Base-by-base conservation (phyloP, 2,888 invertebrate genomes). In the Podabrus alpinus region DNA sequence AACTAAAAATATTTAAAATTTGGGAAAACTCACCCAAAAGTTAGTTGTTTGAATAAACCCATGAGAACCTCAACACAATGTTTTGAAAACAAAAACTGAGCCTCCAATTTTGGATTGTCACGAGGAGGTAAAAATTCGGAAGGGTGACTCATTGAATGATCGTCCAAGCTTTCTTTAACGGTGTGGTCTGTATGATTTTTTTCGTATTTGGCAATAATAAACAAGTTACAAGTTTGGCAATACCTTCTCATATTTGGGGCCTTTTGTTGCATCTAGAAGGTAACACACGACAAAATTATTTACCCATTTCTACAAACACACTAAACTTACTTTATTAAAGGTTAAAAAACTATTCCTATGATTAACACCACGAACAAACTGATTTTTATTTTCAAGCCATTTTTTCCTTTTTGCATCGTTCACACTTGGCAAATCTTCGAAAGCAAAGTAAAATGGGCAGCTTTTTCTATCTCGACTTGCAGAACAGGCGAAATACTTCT, bases 61-160 rank as follows among this genome's bases (percentile, higher is more conserved):
- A 92, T 84, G 15, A 96, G 89, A 77, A 93, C 92, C 11, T 89
- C 82, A 4, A 93, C 89, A 21, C 94, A 90, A 77, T 91, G 90
- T 77, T 91, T 89, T 1, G 94, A 91, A 86, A 97, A 97, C 81
- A 96, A 91, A 86, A 94, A 97, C 86, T 97, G 97, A 0, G 97
- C 97, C 87, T 96, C 95, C 19, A 92, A 92, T 80, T 94, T 93
- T 68, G 94, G 91, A 87, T 94, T 91, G 66, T 92, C 91, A 13
- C 94, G 83, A 0, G 95, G 92, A 24, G 89, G 89, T 10, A 97
- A 85, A 83, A 95, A 89, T 72, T 90, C 89, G 0, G 94, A 92
- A 0, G 95, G 94, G 80, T 90, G 88, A 2, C 83, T 81, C 17
- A 94, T 85, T 77, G 91, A 88, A 77, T 92, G 87, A 81, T 92